A percentile compares a stretch with the other conserved stretches of the same genome.
Conservation (phyloP, 2,113 vertebrate species). For the Takifugu bimaculatus region DNA sequence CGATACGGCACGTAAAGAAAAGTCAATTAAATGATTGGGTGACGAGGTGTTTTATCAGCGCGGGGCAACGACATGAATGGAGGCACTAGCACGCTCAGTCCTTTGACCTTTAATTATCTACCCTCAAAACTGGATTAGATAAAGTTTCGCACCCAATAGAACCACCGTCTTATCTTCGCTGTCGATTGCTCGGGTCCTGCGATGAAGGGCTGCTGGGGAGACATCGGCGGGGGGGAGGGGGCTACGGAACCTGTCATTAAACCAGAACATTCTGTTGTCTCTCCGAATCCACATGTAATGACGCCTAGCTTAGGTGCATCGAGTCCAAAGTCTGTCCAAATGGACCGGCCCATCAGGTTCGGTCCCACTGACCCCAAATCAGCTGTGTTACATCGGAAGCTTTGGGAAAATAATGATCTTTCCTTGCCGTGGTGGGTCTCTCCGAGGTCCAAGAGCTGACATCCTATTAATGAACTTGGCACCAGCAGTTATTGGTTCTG, state of each 20-base stretch:
- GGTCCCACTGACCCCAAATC: too few relatives aligned
- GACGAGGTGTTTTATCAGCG: conserved; percentile 59
- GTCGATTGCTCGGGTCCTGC: conserved; percentile 56
- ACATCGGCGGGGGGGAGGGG: background rate
- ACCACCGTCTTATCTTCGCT: conserved; percentile 56
- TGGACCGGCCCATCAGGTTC: too few relatives aligned
- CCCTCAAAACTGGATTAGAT: conserved; percentile 63
- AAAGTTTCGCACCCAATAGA: conserved; percentile 52
- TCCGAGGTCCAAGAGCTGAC: conserved; percentile 50
- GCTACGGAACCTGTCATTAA: background rate
- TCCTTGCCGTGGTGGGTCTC: conserved; percentile 40
- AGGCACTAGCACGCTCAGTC: conserved; percentile 45
- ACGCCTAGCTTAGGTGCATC: too few relatives aligned
- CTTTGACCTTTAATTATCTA: conserved; percentile 74
- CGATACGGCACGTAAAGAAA: conserved; percentile 63
- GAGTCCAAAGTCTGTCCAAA: too few relatives aligned
- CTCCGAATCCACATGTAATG: conserved; percentile 43
- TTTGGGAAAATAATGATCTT: background rate
- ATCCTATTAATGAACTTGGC: conserved; percentile 74
- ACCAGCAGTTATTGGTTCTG: conserved; percentile 65
- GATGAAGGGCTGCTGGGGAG: conserved; percentile 35
- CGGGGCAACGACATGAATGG: conserved; percentile 21
- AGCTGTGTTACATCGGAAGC: conserved; percentile 13
- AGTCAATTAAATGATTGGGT: conserved; percentile 69
- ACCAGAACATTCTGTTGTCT: conserved; percentile 48